Conservation (phyloP, 2,113 vertebrate genomes). For the Bubo bubo region DNA sequence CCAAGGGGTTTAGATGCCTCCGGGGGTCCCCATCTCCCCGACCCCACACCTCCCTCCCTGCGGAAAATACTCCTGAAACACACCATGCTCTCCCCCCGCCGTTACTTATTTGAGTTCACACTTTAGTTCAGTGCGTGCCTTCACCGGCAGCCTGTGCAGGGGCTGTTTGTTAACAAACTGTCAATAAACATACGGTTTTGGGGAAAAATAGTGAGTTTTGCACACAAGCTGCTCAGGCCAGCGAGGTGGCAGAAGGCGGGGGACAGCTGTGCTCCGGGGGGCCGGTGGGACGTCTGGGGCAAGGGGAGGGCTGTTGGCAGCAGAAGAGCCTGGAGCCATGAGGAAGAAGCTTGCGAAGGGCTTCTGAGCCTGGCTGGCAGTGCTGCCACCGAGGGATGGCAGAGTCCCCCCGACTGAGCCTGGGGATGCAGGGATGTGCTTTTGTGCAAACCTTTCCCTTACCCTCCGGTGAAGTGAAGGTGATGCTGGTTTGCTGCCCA, state of each 20-base stretch:
- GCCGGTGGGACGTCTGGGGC: constrained; percentile 16
- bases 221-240: constrained; percentile 45
- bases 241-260: not conserved
- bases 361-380: constrained; percentile 41
- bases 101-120: constrained; percentile 74
- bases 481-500: not conserved
- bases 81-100: not conserved
- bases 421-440: not conserved
- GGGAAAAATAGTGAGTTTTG: not conserved
- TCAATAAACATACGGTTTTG: constrained; percentile 66
- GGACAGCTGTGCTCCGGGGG: constrained; percentile 56
- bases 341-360: constrained; percentile 40
- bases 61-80: not conserved
- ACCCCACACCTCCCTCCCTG: not conserved
- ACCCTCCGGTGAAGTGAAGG: not conserved
- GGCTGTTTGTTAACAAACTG: constrained; percentile 78
- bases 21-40: not conserved
- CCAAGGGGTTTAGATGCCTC: not conserved
- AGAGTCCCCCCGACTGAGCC: not conserved
- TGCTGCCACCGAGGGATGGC: not conserved
- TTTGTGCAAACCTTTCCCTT: not conserved
- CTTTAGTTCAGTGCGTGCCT: constrained; percentile 48
- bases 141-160: constrained; percentile 72
- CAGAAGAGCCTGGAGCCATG: not conserved
- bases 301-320: constrained; percentile 54